Evolutionary conservation across 1,140 invertebrate species (phyloP), one percentile per base, ranked within the genome.

Genomic region (Wasmannia auropunctata): DNA sequence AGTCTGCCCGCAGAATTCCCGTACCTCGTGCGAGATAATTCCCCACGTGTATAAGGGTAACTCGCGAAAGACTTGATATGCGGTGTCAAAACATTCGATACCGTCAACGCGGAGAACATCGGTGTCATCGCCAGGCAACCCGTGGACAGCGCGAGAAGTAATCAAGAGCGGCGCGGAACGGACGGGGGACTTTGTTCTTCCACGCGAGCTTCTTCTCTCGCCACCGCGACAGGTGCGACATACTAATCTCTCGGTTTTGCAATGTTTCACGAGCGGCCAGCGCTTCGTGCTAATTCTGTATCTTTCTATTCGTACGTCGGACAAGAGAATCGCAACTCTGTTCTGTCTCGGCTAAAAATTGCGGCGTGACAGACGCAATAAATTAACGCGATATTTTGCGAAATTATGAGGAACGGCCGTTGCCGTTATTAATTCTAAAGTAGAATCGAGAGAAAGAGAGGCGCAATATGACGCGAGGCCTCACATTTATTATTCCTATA

Each of bases 171-270:
- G 31, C 31, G 63, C 22, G 63, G 22, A 81, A 46, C 79, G 79
- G n/a, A 72, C 49, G 79, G 10, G 79, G 10, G 37, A 56, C 51
- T 72, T 81, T 72, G 49, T 81, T 81, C 79, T 54, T 67, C 34
- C n/a, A 11, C 62, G 22, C 60, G 43, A 34, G 76, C 75, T 65
- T 79, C 62, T 70, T 81, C 77, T 81, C 77, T 81, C 65, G 79
- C 19, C 79, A 72, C 79, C 16, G 65, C 79, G 79, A 81, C 79
- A 81, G 79, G 79, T 81, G 79, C 65, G 37, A 72, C 65, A 72
- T 72, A 81, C 79, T 81, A 81, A 81, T 81, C 79, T 81, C 79
- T 58, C 79, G 49, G 65, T 81, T 81, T 81, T 81, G 79, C 79
- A 81, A 81, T 70, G 46, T 49, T 72, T 72, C 79, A 56, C 37